These are phyloP conservation scores for Chionomys nivalis DNA, from an alignment of 2,113 vertebrate species.

Conservation along the genomic window DNA sequence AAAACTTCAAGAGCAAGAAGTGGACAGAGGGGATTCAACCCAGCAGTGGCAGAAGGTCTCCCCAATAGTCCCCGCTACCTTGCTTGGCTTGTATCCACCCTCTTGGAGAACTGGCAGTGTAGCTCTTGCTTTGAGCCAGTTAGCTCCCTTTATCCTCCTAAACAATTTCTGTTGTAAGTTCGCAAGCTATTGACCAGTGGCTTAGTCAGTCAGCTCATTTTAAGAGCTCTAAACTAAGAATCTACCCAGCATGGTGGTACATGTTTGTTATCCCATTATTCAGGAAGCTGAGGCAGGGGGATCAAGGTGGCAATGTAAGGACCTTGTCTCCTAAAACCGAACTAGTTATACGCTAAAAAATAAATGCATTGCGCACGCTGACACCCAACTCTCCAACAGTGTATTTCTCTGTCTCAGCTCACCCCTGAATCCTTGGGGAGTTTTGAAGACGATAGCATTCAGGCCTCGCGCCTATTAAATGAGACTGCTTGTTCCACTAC, in stretches of 20 bases:
- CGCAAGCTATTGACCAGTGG: background rate
- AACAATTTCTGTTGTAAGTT: background rate
- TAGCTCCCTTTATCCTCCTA: slow-evolving; percentile 19
- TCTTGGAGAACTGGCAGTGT: background rate
- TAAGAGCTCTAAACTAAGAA: background rate
- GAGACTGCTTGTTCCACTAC: background rate
- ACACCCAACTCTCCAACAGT: background rate
- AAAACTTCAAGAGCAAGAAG: slow-evolving; percentile 34
- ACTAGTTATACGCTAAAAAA: background rate
- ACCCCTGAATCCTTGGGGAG: background rate
- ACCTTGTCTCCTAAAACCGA: background rate
- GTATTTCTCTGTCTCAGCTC: background rate
- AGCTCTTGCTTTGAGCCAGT: background rate
- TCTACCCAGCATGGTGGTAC: background rate
- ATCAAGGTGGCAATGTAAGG: background rate
- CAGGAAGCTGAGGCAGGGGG: background rate
- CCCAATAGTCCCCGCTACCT: background rate
- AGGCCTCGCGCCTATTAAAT: slow-evolving; percentile 9
- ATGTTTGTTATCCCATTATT: background rate
- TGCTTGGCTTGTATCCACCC: background rate
- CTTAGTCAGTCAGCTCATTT: background rate
- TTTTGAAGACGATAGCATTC: background rate
- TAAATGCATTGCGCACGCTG: background rate
- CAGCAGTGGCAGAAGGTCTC: background rate
- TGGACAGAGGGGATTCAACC: background rate